phyloP scores from a whole-genome alignment of 1,140 invertebrate genomes.

The Drosophila rufa region DNA sequence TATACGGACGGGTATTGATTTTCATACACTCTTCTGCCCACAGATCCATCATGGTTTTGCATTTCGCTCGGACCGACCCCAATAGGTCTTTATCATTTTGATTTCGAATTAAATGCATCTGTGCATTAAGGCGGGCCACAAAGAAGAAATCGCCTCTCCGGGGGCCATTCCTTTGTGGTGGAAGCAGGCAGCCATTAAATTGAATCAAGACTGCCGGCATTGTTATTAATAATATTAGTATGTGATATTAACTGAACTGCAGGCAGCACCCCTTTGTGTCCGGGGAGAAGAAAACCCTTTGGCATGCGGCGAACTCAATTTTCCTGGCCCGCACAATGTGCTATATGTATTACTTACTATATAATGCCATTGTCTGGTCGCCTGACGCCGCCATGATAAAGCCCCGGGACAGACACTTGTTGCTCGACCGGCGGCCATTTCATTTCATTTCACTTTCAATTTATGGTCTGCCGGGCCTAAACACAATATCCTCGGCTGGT shows the following conservation, averaged over 20 bases:
- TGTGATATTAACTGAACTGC: slow-evolving; percentile 37
- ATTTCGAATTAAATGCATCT: slow-evolving; percentile 42
- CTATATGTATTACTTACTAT: slow-evolving; percentile 23
- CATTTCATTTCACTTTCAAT: slow-evolving; percentile 70
- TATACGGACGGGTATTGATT: slow-evolving; percentile 31
- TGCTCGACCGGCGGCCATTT: slow-evolving; percentile 38
- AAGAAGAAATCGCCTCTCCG: slow-evolving; percentile 26
- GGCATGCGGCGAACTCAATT: slow-evolving; percentile 51
- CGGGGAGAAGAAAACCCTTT: slow-evolving; percentile 35
- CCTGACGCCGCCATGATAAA: slow-evolving; percentile 38
- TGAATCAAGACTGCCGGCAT: slow-evolving; percentile 68
- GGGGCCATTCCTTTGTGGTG: slow-evolving; percentile 28
- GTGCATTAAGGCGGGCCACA: slow-evolving; percentile 34
- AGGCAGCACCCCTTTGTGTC: slow-evolving; percentile 16
- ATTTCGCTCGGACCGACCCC: slow-evolving; percentile 18
- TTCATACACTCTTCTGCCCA: slow-evolving; percentile 5
- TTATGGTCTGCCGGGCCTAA: slow-evolving; percentile 44
- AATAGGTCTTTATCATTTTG: slow-evolving; percentile 17
- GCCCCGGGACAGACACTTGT: slow-evolving; percentile 25
- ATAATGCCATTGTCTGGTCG: slow-evolving; percentile 39
- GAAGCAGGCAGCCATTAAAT: slow-evolving; percentile 51
- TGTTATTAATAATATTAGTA: slow-evolving; percentile 75
- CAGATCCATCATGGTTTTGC: slow-evolving; percentile 21
- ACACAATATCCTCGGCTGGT: slow-evolving; percentile 50
- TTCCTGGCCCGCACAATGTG: slow-evolving; percentile 18